phyloP scores from a whole-genome alignment of 2,797 vertebrate species.

The Enoplosus armatus region DNA sequence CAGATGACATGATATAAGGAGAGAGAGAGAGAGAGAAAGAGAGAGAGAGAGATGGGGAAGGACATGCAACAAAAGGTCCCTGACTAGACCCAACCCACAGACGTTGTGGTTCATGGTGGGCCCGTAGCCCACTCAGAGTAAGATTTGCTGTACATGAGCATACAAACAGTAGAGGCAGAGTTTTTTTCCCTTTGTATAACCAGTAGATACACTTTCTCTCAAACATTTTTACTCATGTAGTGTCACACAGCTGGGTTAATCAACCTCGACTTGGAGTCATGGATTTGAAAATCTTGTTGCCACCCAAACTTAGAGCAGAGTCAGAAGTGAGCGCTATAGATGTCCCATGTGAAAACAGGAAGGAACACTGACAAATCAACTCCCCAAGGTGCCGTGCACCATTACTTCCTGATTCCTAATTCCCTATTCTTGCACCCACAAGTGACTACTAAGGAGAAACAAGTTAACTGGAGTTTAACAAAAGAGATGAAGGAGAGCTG shows the following conservation, averaged over 20 bases:
- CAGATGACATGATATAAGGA: no score
- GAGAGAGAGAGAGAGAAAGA: no score
- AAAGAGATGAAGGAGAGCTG: background rate
- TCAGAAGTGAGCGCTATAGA: slow-evolving; percentile 64
- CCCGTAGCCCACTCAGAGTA: background rate
- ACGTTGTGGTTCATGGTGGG: background rate
- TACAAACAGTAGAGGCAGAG: background rate
- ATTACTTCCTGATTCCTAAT: slow-evolving; percentile 78
- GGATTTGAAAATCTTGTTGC: slow-evolving; percentile 1
- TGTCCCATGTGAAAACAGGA: slow-evolving; percentile 73
- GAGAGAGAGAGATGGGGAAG: background rate
- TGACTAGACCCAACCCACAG: background rate
- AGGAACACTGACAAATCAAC: slow-evolving; percentile 59
- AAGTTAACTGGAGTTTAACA: background rate
- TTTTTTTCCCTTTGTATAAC: background rate
- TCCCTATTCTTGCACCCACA: slow-evolving; percentile 60
- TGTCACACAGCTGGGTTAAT: background rate
- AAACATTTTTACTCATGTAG: background rate
- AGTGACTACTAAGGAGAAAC: slow-evolving; percentile 14
- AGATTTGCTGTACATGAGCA: background rate
- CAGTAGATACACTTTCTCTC: background rate
- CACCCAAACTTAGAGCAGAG: slow-evolving; percentile 8
- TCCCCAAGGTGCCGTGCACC: slow-evolving; percentile 53
- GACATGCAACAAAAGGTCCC: background rate
- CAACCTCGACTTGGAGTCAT: background rate